Percentiles rank a stretch among this genome's conserved stretches.
phyloP scores from a whole-genome alignment of 2,888 invertebrate species.

The Rhorus exstirpatorius region DNA sequence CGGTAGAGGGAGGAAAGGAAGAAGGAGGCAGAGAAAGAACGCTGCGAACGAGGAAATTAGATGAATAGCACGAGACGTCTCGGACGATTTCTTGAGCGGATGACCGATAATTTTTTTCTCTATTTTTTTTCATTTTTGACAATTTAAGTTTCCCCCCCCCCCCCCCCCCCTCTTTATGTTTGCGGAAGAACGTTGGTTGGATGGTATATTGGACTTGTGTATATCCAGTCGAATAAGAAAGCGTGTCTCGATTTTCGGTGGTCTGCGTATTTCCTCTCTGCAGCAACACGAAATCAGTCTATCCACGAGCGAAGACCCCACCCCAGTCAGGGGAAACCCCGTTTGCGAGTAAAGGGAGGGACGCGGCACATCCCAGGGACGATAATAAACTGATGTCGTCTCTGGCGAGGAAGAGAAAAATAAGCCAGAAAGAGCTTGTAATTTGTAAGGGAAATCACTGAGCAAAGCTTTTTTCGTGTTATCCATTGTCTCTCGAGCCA shows the following conservation, averaged over 20 bases:
- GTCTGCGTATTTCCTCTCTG: neutral
- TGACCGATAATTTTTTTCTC: constrained; percentile 74
- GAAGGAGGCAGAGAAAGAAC: constrained; percentile 45
- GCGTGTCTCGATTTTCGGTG: constrained; percentile 28
- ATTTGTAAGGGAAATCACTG: constrained; percentile 36
- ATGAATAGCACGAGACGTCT: constrained; percentile 43
- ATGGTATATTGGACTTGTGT: neutral
- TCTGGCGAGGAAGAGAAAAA: constrained; percentile 12
- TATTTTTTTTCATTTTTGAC: constrained; percentile 44
- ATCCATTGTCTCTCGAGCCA: neutral
- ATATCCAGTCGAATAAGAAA: constrained; percentile 29
- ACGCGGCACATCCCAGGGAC: constrained; percentile 12
- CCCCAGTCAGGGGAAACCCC: neutral
- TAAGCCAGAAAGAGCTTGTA: constrained; percentile 39
- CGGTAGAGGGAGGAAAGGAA: constrained; percentile 59
- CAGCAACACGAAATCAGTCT: constrained; percentile 42
- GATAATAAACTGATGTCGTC: constrained; percentile 39
- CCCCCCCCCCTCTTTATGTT: constrained; percentile 2
- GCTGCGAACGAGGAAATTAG: constrained; percentile 60
- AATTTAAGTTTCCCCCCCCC: constrained; percentile 47
- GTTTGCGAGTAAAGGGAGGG: neutral
- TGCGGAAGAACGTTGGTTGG: constrained; percentile 17
- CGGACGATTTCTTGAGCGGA: constrained; percentile 78
- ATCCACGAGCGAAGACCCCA: constrained; percentile 8
- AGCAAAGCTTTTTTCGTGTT: constrained; percentile 6